phyloP scores from a whole-genome alignment of 2,888 invertebrate genomes.

The Sepiola atlantica region DNA sequence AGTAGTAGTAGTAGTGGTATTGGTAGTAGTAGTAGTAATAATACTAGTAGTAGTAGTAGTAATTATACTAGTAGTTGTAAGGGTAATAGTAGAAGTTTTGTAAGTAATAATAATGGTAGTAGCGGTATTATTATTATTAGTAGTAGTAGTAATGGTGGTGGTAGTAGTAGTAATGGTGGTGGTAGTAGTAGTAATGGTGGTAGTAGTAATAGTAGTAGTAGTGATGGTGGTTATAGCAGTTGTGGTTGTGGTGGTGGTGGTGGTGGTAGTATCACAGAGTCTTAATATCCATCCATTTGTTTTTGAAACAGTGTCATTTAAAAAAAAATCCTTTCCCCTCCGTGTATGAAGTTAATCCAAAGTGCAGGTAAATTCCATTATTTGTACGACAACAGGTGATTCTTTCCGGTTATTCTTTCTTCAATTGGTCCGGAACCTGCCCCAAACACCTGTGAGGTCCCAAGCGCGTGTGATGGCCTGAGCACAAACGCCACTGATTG shows the following conservation, averaged over 20 bases:
- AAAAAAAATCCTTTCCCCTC: background rate
- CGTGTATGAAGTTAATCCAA: background rate
- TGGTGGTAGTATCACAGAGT: background rate
- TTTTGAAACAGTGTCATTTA: background rate
- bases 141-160: background rate
- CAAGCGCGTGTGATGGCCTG: background rate
- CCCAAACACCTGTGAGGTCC: background rate
- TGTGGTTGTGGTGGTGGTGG: background rate
- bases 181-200: background rate
- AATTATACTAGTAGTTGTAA: background rate
- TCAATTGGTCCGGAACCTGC: background rate
- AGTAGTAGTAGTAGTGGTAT: background rate
- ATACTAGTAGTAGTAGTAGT: no score
- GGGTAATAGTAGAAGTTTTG: background rate
- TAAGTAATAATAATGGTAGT: background rate
- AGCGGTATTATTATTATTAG: background rate
- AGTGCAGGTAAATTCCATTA: background rate
- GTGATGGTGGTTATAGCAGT: background rate
- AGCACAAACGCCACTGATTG: background rate
- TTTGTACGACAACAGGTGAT: background rate
- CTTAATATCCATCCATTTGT: background rate
- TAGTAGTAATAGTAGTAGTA: background rate
- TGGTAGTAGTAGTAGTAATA: background rate
- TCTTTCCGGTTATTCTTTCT: background rate
- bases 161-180: background rate